Evolutionary conservation across 2,113 vertebrate genomes (phyloP).

Genomic region (Glaucomys volans): DNA sequence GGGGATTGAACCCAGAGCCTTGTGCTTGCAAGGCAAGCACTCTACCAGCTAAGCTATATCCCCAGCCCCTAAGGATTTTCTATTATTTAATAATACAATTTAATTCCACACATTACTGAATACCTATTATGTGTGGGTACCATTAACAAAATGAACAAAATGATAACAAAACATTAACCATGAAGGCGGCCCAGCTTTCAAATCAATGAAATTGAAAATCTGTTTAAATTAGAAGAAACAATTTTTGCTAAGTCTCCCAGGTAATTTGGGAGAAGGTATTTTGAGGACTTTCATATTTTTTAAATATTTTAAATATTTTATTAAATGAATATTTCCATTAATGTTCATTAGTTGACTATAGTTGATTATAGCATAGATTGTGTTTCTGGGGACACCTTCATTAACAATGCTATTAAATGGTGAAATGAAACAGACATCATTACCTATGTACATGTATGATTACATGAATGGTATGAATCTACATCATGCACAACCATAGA

Average conservation of each 20-base stretch:
- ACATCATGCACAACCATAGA: no score
- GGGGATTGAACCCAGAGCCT: no score
- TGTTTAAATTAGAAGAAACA: constrained; percentile 46
- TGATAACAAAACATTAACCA: neutral
- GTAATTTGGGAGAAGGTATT: neutral
- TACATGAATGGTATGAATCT: no score
- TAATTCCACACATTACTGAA: constrained; percentile 56
- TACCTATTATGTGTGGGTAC: neutral
- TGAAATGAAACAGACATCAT: no score
- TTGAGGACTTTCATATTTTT: neutral
- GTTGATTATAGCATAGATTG: neutral
- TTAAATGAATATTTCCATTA: neutral
- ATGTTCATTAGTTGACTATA: neutral
- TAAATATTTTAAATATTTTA: constrained; percentile 35
- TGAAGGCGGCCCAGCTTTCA: neutral
- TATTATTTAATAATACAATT: constrained; percentile 45
- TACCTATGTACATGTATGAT: no score
- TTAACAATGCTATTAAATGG: neutral
- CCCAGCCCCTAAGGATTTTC: neutral
- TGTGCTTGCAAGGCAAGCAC: no score
- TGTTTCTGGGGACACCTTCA: neutral
- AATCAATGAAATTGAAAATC: constrained; percentile 47
- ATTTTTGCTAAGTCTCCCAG: neutral
- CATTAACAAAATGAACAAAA: neutral
- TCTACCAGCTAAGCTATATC: no score